Conservation (phyloP, 2,797 vertebrate species). For the Epinephelus malabaricus region DNA sequence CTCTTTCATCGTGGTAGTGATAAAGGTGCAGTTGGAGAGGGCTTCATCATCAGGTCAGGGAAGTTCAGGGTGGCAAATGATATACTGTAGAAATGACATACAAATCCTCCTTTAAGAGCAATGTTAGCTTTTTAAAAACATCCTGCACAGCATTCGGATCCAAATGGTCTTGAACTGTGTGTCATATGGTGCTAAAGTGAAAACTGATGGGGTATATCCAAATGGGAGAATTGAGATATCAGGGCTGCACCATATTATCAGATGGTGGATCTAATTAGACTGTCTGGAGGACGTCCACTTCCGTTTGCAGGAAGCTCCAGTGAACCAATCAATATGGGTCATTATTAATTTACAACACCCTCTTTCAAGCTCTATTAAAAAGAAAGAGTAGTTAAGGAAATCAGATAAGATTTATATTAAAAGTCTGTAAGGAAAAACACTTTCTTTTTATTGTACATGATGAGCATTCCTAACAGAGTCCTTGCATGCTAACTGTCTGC, state of each 20-base stretch:
- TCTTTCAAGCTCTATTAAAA: constrained; percentile 59
- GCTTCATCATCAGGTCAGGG: not conserved
- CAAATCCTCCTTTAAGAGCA: not conserved
- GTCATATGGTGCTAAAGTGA: constrained; percentile 17
- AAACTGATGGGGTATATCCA: constrained; percentile 13
- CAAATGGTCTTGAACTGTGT: not conserved
- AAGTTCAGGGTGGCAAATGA: constrained; percentile 1
- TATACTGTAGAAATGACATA: constrained; percentile 23
- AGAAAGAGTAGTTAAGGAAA: constrained; percentile 48
- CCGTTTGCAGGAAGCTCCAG: constrained; percentile 64
- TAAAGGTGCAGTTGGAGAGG: constrained; percentile 21
- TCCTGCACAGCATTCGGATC: not conserved
- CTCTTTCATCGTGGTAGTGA: constrained; percentile 26
- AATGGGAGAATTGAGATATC: constrained; percentile 40
- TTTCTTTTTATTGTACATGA: constrained; percentile 2
- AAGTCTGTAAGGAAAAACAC: constrained; percentile 29
- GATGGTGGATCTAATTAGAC: constrained; percentile 59
- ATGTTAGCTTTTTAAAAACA: constrained; percentile 1
- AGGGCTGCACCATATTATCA: constrained; percentile 41
- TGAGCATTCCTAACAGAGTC: constrained; percentile 3
- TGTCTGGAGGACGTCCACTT: constrained; percentile 51
- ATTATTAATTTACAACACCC: constrained; percentile 81
- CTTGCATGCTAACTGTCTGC: constrained; percentile 1
- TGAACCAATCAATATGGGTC: constrained; percentile 72
- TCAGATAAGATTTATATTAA: constrained; percentile 60